Percentiles rank a stretch among this genome's conserved stretches.
Evolutionary conservation across 2,888 invertebrate genomes (phyloP).

Genomic region (Myopa tessellatipennis): DNA sequence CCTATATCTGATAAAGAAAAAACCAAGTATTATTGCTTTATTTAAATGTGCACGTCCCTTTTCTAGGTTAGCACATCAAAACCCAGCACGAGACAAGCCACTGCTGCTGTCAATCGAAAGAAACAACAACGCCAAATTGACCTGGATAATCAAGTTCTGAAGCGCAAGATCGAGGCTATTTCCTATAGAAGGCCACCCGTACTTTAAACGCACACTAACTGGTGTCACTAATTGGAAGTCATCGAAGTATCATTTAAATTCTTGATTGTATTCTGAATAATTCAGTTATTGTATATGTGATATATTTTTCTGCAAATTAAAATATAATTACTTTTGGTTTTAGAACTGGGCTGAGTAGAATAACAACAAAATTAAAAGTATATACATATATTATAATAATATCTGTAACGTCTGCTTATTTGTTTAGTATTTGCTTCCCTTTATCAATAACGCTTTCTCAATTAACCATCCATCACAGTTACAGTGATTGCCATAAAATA

Average conservation of each 20-base stretch:
- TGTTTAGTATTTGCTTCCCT: no score
- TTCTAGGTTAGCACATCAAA: slow-evolving; percentile 41
- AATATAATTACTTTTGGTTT: no score
- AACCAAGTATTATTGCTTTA: not conserved
- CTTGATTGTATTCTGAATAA: not conserved
- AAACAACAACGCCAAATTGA: slow-evolving; percentile 72
- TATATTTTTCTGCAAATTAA: no score
- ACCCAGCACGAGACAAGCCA: slow-evolving; percentile 48
- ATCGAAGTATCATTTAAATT: not conserved
- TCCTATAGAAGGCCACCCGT: slow-evolving; percentile 42
- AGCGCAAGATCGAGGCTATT: slow-evolving; percentile 65
- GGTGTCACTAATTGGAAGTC: no score
- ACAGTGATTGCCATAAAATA: no score
- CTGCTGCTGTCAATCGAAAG: slow-evolving; percentile 67
- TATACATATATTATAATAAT: no score
- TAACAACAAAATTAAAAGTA: no score
- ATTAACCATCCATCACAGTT: no score
- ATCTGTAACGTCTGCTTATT: no score
- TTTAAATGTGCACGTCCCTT: not conserved
- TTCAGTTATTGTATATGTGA: not conserved
- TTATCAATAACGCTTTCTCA: no score
- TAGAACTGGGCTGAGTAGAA: no score
- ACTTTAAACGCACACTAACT: not conserved
- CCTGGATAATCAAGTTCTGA: slow-evolving; percentile 71
- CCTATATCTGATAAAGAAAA: not conserved